Base-by-base conservation (phyloP, 2,888 invertebrate species). In the Gymnosoma rotundatum region DNA sequence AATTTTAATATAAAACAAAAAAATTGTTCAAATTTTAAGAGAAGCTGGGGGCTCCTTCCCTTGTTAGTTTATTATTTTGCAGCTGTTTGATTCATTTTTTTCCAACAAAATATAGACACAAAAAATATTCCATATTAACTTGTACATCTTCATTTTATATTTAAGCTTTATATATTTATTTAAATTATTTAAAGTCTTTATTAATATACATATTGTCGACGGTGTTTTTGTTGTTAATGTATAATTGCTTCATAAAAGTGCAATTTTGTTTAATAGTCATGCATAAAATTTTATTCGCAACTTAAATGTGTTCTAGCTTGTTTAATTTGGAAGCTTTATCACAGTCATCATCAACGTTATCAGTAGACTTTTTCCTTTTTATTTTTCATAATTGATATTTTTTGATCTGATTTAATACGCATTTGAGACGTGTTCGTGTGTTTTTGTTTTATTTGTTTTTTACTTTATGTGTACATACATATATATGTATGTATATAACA, bases 361-460 rank as follows among this genome's bases (percentile, higher is more conserved):
- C 63, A 14, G 16, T 45, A 18, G 6, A 38, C 9, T 21, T 7
- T 25, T 20, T 12, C 12, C 3, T 18, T 60, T 6, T 18, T 20
- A 25, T 12, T 58, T 79, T 14, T 72, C 20, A 16, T 25, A 38
- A 78, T 60, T 60, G 64, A 83, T 78, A 50, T 58, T 25, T 78
- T 58, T 56, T 32, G 67, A 58, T 78, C 74, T 78, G 83, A 74
- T 74, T 78, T 64, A 74, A 58, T 56, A 61, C 63, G 61, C 63
- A 60, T 69, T 83, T 74, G 18, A 69, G 21, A 69, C 61, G 67
- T 73, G 67, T 60, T 54, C 72, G 54, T 48, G 10, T 67, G 14
- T 56, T 38, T 58, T 54, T 54, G 64, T 45, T 25, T 25, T 25
- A 64, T 64, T 66, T 54, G 66, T 14, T 45, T 32, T 75, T 67